Evolutionary conservation across 2,113 vertebrate genomes (phyloP), one percentile per base, ranked within the genome.

Genomic region (Buteo buteo): DNA sequence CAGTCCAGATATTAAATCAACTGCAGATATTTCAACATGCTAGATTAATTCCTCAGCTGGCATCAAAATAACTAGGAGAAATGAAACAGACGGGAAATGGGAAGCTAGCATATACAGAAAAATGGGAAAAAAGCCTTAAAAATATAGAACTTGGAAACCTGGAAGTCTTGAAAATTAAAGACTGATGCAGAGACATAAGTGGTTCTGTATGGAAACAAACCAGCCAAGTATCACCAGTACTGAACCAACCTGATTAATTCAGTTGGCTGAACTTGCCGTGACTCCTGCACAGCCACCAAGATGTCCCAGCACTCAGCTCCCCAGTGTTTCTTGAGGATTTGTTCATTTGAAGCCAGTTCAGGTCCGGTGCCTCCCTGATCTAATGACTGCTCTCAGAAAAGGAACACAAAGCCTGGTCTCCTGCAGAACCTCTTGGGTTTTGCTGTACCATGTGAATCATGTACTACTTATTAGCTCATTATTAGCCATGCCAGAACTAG

Each of bases 201-300:
- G 76, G 64, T 78, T 92, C 86, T 94, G 89, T 78, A 69, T 29
- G 66, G 73, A 93, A 95, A 87, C 59, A 92, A 88, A 89, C 62
- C 22, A 71, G 83, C 61, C 54, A 93, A 93, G 47, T 80, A 77
- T 72, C 55, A 85, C 84, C 91, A 87, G 73, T 49, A 82, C 61
- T 82, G 91, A 89, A 95, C 76, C 92, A 95, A 67, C 42, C 38
- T 57, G 84, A 91, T 88, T 67, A 91, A 90, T 31, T 69, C 78
- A 76, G 66, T 20, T 96, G 94, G 96, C 95, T 97, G 96, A 97
- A 97, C 95, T 91, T 87, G 77, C 62, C 54, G 6, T 61, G 93
- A 95, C 93, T 95, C 90, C 86, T 38, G 44, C 40, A 49, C 25
- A 94, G 93, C 66, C 92, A 94, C 90, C 79, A 84, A 64, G 66